Conservation (phyloP, 1,140 invertebrate species). For the Littorina saxatilis region DNA sequence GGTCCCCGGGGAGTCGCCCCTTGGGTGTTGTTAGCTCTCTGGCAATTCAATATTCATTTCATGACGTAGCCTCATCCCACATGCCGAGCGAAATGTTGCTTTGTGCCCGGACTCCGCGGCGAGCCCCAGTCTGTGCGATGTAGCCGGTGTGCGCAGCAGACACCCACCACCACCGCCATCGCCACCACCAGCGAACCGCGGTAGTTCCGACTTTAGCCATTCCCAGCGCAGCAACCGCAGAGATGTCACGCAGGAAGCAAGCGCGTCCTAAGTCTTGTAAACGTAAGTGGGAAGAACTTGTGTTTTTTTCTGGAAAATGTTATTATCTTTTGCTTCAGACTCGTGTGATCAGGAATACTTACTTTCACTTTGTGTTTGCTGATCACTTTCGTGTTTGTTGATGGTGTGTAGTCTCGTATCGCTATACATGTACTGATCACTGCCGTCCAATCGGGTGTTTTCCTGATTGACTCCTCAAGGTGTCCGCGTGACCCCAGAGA, state of each 20-base stretch:
- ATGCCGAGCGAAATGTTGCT: constrained; percentile 51
- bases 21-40: constrained; percentile 63
- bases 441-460: no score
- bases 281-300: constrained; percentile 52
- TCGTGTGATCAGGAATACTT: no score
- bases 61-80: constrained; percentile 60
- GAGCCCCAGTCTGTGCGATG: constrained; percentile 34
- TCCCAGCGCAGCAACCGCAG: background rate
- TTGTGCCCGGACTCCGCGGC: constrained; percentile 37
- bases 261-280: constrained; percentile 63
- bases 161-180: background rate
- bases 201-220: background rate
- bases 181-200: background rate
- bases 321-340: background rate
- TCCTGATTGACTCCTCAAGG: no score
- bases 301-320: background rate
- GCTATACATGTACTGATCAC: no score
- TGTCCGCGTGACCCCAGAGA: no score
- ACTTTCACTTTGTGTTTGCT: no score
- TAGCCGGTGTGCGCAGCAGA: background rate
- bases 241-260: constrained; percentile 64
- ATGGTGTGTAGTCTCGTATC: no score
- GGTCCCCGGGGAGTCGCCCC: constrained; percentile 56
- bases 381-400: no score
- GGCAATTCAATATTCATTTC: constrained; percentile 69